phyloP scores from a whole-genome alignment of 1,140 invertebrate species.

The Lordiphosa stackelbergi region DNA sequence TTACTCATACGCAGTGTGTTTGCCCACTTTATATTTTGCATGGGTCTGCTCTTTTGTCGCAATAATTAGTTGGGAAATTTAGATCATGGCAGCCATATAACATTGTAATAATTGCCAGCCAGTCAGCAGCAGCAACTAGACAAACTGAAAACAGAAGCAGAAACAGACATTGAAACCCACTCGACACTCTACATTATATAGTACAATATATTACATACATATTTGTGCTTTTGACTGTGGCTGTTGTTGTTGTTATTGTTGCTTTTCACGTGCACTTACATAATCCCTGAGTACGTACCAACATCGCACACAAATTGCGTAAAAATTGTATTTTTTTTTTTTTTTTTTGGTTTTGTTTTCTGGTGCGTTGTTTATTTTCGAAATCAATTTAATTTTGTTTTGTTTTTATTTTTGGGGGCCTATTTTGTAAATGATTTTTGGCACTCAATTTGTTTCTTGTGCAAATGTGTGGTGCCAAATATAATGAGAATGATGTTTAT shows the following conservation, averaged over 20 bases:
- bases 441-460: slow-evolving; percentile 44
- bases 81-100: slow-evolving; percentile 67
- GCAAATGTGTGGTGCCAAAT: slow-evolving; percentile 20
- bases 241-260: slow-evolving; percentile 14
- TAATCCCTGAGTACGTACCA: slow-evolving; percentile 35
- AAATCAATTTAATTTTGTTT: slow-evolving; percentile 41
- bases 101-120: slow-evolving; percentile 54
- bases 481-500: background rate
- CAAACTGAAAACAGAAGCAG: slow-evolving; percentile 29
- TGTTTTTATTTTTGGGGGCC: slow-evolving; percentile 23
- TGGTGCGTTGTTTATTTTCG: slow-evolving; percentile 50
- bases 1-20: slow-evolving; percentile 38
- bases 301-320: slow-evolving; percentile 32
- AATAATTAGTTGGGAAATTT: slow-evolving; percentile 64
- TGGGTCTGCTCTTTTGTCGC: slow-evolving; percentile 46
- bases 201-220: too few relatives aligned
- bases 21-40: slow-evolving; percentile 19
- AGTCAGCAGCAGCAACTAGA: slow-evolving; percentile 31
- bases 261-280: slow-evolving; percentile 55
- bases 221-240: too few relatives aligned
- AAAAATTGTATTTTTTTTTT: slow-evolving; percentile 13
- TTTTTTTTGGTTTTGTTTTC: slow-evolving; percentile 14
- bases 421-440: slow-evolving; percentile 35
- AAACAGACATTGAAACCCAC: slow-evolving; percentile 38
- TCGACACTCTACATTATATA: too few relatives aligned